Conservation (phyloP, 2,888 invertebrate genomes). For the Sinohyriopsis cumingii region DNA sequence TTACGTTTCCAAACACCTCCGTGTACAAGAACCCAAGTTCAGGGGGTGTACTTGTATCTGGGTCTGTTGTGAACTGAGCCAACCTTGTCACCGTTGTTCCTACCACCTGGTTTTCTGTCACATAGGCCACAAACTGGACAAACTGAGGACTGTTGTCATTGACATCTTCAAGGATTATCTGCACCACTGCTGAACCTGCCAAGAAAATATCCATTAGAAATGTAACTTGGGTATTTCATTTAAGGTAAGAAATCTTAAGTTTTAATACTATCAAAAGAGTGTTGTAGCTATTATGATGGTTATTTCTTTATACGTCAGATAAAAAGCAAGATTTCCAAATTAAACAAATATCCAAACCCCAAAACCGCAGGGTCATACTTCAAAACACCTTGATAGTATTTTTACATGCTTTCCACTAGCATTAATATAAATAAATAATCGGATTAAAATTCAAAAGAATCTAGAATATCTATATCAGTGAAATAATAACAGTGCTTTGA, state of each 20-base stretch:
- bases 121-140: constrained; percentile 65
- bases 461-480: too few relatives aligned
- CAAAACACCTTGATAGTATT: too few relatives aligned
- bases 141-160: constrained; percentile 95
- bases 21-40: constrained; percentile 91
- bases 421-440: too few relatives aligned
- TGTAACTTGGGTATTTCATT: not conserved
- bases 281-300: too few relatives aligned
- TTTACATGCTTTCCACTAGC: too few relatives aligned
- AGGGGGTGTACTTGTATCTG: constrained; percentile 83
- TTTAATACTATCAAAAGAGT: not conserved
- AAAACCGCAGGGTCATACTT: too few relatives aligned
- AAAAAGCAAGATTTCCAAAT: too few relatives aligned
- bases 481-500: too few relatives aligned
- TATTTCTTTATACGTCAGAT: too few relatives aligned
- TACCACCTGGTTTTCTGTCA: constrained; percentile 51
- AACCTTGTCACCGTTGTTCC: constrained; percentile 50
- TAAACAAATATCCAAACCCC: too few relatives aligned
- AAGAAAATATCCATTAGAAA: constrained; percentile 15
- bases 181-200: constrained; percentile 85
- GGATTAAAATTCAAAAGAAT: too few relatives aligned
- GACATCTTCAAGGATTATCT: constrained; percentile 86
- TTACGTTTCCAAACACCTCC: constrained; percentile 78
- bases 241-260: not conserved
- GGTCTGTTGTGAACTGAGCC: constrained; percentile 76